Percentiles rank a stretch among this genome's conserved stretches.
Conservation (phyloP, 2,888 invertebrate genomes). For the Choristoneura rosaceana region DNA sequence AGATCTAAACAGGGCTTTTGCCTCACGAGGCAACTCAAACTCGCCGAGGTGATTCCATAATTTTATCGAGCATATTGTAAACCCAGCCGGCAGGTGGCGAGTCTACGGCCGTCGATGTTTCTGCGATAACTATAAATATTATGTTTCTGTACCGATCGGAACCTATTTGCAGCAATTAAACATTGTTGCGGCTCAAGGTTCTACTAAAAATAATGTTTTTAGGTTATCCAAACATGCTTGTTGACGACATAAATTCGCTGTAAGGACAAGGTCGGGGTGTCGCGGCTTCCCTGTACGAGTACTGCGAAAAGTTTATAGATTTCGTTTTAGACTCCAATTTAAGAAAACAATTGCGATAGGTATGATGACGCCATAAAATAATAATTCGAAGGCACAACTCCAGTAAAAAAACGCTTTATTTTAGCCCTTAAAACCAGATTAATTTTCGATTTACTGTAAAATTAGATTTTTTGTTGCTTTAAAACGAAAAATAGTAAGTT, state of each 20-base stretch:
- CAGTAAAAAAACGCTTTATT: too few relatives aligned
- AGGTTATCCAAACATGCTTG: conserved; percentile 38
- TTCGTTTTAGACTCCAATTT: too few relatives aligned
- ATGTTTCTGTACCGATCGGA: conserved; percentile 25
- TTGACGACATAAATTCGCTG: conserved; percentile 29
- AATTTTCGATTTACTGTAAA: too few relatives aligned
- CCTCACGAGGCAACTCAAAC: conserved; percentile 5
- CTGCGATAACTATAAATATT: conserved; percentile 37
- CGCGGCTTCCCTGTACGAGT: background rate
- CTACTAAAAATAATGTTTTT: conserved; percentile 39
- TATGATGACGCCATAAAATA: too few relatives aligned
- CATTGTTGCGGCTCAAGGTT: conserved; percentile 40
- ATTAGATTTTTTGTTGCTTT: too few relatives aligned
- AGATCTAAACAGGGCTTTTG: background rate
- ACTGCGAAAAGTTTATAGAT: too few relatives aligned
- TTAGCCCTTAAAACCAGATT: too few relatives aligned
- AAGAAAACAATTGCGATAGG: too few relatives aligned
- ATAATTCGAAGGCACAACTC: too few relatives aligned
- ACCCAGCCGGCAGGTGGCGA: conserved; percentile 10
- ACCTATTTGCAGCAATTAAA: conserved; percentile 37
- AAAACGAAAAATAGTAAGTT: too few relatives aligned
- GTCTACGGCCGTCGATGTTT: conserved; percentile 28
- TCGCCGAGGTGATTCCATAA: background rate
- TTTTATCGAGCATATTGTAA: conserved; percentile 2
- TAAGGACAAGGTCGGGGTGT: conserved; percentile 35